Conservation (phyloP, 2,113 vertebrate genomes). For the Paradisaea rubra region DNA sequence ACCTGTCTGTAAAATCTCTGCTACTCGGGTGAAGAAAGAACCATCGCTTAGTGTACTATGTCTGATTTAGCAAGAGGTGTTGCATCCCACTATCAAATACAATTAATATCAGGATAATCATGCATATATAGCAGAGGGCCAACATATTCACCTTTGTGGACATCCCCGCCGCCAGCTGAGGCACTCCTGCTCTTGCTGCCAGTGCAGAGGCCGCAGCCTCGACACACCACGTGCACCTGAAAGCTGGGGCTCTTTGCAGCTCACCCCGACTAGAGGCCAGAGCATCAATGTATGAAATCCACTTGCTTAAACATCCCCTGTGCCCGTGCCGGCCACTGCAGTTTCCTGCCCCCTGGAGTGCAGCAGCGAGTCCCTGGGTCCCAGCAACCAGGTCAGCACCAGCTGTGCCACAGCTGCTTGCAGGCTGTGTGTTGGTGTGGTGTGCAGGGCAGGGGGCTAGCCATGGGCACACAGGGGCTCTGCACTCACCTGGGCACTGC, state of each 20-base stretch:
- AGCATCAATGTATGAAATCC: neutral
- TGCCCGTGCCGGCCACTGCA: rapidly evolving
- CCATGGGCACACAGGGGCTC: neutral
- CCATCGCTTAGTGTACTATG: neutral
- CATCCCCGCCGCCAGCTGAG: neutral
- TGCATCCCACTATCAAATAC: neutral
- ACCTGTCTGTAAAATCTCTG: neutral
- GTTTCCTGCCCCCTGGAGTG: neutral
- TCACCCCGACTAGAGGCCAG: neutral
- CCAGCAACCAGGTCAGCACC: neutral
- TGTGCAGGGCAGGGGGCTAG: neutral
- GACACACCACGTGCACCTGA: neutral
- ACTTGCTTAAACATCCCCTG: neutral
- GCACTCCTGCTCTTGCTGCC: neutral
- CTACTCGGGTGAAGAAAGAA: neutral
- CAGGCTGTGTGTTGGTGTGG: neutral
- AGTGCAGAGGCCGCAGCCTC: neutral
- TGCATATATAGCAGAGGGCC: neutral
- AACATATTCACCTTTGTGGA: neutral
- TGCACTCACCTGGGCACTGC: neutral
- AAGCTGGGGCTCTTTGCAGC: neutral
- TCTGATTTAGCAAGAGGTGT: neutral
- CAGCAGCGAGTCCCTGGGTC: rapidly evolving
- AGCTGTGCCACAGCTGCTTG: neutral
- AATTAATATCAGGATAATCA: neutral